A percentile compares a stretch with the other conserved stretches of the same genome.
Conservation (phyloP, 2,797 vertebrate species). For the Lepilemur ruficaudatus region DNA sequence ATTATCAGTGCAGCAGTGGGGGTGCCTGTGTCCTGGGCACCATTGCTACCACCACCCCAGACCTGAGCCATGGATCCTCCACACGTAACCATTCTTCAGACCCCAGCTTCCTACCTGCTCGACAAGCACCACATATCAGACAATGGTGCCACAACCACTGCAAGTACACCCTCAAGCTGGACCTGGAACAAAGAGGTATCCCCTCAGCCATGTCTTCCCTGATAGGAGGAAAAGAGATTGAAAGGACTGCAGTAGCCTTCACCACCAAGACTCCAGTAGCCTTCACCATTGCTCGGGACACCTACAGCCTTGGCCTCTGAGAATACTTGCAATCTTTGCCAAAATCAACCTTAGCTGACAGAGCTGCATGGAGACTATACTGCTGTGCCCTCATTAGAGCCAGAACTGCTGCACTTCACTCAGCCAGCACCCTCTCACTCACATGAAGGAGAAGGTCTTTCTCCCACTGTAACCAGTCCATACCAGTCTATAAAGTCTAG, state of each 20-base stretch:
- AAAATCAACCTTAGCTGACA: neutral
- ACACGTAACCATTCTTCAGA: neutral
- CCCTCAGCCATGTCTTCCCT: neutral
- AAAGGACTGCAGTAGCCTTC: neutral
- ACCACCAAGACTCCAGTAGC: neutral
- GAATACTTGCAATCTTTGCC: neutral
- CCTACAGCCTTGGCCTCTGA: neutral
- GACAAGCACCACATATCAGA: too few relatives aligned
- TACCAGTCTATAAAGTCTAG: neutral
- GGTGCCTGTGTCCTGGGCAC: neutral
- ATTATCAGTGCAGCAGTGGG: neutral
- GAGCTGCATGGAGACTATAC: neutral
- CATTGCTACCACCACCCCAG: neutral
- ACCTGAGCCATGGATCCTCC: too few relatives aligned
- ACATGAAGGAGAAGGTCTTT: neutral
- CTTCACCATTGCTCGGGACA: neutral
- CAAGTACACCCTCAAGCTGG: neutral
- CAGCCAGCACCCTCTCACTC: neutral
- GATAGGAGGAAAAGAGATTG: neutral
- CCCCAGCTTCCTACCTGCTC: neutral
- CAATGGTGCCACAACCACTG: neutral
- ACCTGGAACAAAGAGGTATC: neutral
- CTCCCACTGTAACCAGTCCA: neutral
- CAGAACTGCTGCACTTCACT: neutral
- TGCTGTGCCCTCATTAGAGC: neutral